These are phyloP conservation scores for Melanotaenia boesemani DNA, from an alignment of 2,797 vertebrate species.

Conservation along the genomic window DNA sequence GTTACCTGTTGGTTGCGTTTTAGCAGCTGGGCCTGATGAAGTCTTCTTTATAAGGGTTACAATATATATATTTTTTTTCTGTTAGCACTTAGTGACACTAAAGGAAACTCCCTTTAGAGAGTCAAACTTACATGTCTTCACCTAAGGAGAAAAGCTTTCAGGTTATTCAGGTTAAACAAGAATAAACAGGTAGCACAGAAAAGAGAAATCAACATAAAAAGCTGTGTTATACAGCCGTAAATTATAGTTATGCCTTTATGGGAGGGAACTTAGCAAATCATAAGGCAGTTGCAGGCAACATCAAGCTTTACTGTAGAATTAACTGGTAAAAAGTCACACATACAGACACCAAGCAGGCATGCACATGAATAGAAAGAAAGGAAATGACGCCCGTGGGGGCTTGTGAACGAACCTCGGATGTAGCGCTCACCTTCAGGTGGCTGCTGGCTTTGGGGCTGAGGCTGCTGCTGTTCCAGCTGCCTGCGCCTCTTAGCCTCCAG, in stretches of 20 bases:
- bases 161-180: constrained; percentile 30
- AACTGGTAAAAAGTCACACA: constrained; percentile 44
- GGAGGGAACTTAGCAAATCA: constrained; percentile 76
- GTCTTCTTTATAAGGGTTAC: not conserved
- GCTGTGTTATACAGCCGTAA: constrained; percentile 61
- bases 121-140: constrained; percentile 50
- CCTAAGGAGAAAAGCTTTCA: constrained; percentile 24
- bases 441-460: constrained; percentile 86
- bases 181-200: constrained; percentile 27
- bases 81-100: not conserved
- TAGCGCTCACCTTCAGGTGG: constrained; percentile 87
- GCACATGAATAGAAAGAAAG: constrained; percentile 74
- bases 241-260: constrained; percentile 81
- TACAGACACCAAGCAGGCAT: not conserved
- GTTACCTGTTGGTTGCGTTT: constrained; percentile 6
- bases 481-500: constrained; percentile 97
- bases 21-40: constrained; percentile 14
- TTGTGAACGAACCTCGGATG: constrained; percentile 79
- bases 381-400: constrained; percentile 76
- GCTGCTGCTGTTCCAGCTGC: constrained; percentile 91
- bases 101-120: constrained; percentile 1
- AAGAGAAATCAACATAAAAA: constrained; percentile 61
- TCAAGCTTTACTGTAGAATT: constrained; percentile 42
- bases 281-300: constrained; percentile 70
- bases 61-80: too few relatives aligned